phyloP scores from a whole-genome alignment of 2,888 invertebrate species.

The Ctena decussata region DNA sequence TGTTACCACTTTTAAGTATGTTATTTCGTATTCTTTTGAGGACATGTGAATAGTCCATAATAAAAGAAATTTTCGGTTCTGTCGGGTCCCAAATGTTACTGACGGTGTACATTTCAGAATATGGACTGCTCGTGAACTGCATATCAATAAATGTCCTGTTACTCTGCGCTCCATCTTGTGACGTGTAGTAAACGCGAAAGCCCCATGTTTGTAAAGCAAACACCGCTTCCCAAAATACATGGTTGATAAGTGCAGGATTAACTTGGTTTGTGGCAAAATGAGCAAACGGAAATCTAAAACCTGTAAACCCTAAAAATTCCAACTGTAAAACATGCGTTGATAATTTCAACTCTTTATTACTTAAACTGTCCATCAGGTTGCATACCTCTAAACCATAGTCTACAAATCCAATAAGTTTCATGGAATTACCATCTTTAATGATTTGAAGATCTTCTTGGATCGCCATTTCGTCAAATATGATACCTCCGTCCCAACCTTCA shows the following conservation, averaged over 20 bases:
- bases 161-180: constrained; percentile 34
- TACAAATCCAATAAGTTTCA: constrained; percentile 20
- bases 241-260: constrained; percentile 18
- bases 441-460: constrained; percentile 5
- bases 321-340: constrained; percentile 25
- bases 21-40: constrained; percentile 39
- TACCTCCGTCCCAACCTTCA: constrained; percentile 18
- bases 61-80: constrained; percentile 16
- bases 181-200: constrained; percentile 17
- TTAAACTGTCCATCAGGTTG: constrained; percentile 9
- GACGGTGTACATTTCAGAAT: constrained; percentile 12
- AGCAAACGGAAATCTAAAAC: constrained; percentile 33
- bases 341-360: constrained; percentile 3
- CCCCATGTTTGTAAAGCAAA: constrained; percentile 16
- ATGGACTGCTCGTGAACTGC: background rate
- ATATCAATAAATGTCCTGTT: constrained; percentile 28
- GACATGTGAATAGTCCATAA: constrained; percentile 42
- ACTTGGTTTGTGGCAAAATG: constrained; percentile 29
- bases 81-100: constrained; percentile 3
- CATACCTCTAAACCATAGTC: background rate
- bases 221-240: constrained; percentile 22
- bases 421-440: background rate
- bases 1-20: constrained; percentile 12
- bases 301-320: constrained; percentile 27
- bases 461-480: constrained; percentile 34